These are phyloP conservation scores for Mercenaria mercenaria DNA, from an alignment of 1,140 invertebrate genomes.

Conservation along the genomic window DNA sequence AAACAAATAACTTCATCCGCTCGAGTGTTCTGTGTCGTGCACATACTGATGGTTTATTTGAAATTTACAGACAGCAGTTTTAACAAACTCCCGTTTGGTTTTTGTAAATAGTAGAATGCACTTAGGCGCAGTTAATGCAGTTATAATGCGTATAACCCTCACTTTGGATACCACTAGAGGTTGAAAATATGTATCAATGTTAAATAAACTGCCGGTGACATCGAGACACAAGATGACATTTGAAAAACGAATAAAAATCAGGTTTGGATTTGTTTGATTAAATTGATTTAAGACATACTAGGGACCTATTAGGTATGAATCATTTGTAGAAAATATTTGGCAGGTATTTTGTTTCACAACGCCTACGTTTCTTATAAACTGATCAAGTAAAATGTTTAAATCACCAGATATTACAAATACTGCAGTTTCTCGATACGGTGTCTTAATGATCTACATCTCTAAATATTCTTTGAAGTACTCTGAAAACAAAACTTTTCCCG, in stretches of 20 bases:
- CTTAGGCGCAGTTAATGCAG: background rate
- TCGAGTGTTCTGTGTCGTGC: constrained; percentile 53
- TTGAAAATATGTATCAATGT: constrained; percentile 10
- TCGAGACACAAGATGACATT: background rate
- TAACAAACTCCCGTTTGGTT: constrained; percentile 28
- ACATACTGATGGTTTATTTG: constrained; percentile 32
- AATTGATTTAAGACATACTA: background rate
- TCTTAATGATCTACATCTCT: too few species aligned
- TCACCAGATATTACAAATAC: too few species aligned
- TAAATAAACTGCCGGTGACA: background rate
- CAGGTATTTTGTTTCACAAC: too few species aligned
- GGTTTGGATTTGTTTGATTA: background rate
- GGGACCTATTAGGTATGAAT: background rate
- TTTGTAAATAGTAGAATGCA: constrained; percentile 13
- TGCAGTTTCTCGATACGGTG: too few species aligned
- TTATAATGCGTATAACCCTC: background rate
- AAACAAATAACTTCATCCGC: constrained; percentile 58
- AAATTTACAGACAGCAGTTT: constrained; percentile 25
- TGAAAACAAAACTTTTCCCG: too few species aligned
- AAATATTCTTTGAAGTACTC: too few species aligned
- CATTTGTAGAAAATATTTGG: too few species aligned
- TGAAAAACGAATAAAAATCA: background rate
- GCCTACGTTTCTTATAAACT: too few species aligned
- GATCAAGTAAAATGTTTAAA: too few species aligned
- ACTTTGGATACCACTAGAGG: background rate